These are phyloP conservation scores for Numenius phaeopus DNA, from an alignment of 2,797 vertebrate genomes.

Conservation along the genomic window DNA sequence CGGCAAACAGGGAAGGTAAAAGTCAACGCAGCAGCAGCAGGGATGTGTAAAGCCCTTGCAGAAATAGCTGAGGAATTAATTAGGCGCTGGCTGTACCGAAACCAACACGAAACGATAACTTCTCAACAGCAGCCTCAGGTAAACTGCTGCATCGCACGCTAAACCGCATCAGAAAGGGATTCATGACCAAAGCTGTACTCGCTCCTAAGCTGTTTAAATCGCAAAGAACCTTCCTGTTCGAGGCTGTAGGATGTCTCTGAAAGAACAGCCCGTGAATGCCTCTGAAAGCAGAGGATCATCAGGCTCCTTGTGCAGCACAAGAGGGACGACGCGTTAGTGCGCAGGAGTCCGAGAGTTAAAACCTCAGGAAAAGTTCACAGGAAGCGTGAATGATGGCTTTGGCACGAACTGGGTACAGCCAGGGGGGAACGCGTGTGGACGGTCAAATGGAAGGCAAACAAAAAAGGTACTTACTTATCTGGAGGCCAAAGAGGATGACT, in stretches of 20 bases:
- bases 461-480: constrained; percentile 89
- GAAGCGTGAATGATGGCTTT: neutral
- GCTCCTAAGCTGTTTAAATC: accelerated
- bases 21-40: neutral
- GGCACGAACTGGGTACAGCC: neutral
- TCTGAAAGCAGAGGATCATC: neutral
- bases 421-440: accelerated
- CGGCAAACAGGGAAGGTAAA: neutral
- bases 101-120: neutral
- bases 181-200: neutral
- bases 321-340: accelerated
- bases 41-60: neutral
- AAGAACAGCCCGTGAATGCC: neutral
- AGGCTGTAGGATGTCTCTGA: neutral
- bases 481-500: constrained; percentile 91
- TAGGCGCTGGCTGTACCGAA: neutral
- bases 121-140: neutral
- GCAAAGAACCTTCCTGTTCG: neutral
- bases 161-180: neutral
- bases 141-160: neutral
- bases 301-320: neutral
- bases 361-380: neutral
- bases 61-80: neutral
- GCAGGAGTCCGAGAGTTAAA: neutral
- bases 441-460: neutral